Base-by-base conservation (phyloP, 2,888 invertebrate species). In the Resseliella maxima region DNA sequence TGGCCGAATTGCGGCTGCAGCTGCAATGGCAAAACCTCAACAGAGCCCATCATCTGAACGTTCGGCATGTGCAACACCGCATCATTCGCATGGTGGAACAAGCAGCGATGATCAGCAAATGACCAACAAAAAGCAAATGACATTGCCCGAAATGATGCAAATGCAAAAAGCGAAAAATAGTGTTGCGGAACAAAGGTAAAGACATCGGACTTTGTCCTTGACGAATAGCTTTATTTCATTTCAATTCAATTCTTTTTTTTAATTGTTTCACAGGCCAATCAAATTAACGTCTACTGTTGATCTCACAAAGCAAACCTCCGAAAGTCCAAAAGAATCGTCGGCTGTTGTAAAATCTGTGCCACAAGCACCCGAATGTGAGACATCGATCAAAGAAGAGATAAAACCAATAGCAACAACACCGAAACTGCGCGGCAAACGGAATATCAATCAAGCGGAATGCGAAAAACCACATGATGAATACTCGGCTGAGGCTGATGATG, bases 401-500 rank as follows among this genome's bases (percentile, higher is more conserved):
- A 86, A 86, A 87, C 89, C 89, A 24, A 89, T 91, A 88, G 88
- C 90, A 89, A 88, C 91, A 89, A 90, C 89, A 1, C 90, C 90
- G 15, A 91, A 90, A 87, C 87, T 90, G 1, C 88, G 90, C 38
- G 89, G 90, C 0, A 90, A 91, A 86, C 86, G 87, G 38, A 87
- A 87, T 64, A 90, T 87, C 27, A 85, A 87, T 86, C 86, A 87
- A 86, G 18, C 5, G n/a, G 41, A 72, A 85, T 35, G 89, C 89
- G 87, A 88, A 89, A 86, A 89, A 85, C 86, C 87, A 86, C 92
- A 92, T 0, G 94, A 94, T 89, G 94, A 94, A 89, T 94, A 94
- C 0, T 93, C 93, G 10, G 94, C 94, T 0, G 94, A 94, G 89
- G 94, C 94, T 38, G 94, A 94, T 88, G 94, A 94, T 89, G 94